A percentile compares a stretch with the other conserved stretches of the same genome.
Conservation (phyloP, 2,113 vertebrate species). For the Caranx melampygus region DNA sequence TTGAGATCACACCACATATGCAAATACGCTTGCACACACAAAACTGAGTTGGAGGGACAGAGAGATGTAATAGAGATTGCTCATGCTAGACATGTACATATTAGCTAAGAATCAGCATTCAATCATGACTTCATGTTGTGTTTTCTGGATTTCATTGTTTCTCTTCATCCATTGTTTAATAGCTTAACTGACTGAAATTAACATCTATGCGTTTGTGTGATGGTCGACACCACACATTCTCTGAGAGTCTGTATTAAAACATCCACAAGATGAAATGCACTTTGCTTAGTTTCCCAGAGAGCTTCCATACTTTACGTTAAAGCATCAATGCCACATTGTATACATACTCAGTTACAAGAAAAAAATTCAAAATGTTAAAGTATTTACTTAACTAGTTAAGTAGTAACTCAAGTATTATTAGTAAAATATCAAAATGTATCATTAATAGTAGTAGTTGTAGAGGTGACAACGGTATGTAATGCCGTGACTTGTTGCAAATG, state of each 20-base stretch:
- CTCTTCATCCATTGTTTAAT: conserved; percentile 36
- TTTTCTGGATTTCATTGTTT: conserved; percentile 41
- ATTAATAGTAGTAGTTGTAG: no score
- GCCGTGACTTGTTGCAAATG: neutral
- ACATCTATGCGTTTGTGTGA: conserved; percentile 28
- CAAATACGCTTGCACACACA: conserved; percentile 55
- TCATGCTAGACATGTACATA: conserved; percentile 45
- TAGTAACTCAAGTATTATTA: neutral
- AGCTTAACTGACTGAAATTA: conserved; percentile 36
- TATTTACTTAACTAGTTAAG: neutral
- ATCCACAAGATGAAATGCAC: neutral
- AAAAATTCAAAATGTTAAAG: neutral
- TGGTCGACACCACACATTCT: neutral
- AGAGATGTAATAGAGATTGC: conserved; percentile 50
- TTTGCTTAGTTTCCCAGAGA: neutral
- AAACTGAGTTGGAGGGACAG: conserved; percentile 18
- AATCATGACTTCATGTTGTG: conserved; percentile 56
- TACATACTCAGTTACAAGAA: neutral
- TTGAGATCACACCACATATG: conserved; percentile 57
- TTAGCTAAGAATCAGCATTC: conserved; percentile 70
- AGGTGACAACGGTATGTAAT: neutral
- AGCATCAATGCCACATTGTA: neutral
- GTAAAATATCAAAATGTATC: no score
- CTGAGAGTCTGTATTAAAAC: conserved; percentile 16
- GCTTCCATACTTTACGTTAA: neutral